Percentiles rank a stretch among this genome's conserved stretches.
phyloP scores from a whole-genome alignment of 1,140 invertebrate species.

The Dufourea novaeangliae region DNA sequence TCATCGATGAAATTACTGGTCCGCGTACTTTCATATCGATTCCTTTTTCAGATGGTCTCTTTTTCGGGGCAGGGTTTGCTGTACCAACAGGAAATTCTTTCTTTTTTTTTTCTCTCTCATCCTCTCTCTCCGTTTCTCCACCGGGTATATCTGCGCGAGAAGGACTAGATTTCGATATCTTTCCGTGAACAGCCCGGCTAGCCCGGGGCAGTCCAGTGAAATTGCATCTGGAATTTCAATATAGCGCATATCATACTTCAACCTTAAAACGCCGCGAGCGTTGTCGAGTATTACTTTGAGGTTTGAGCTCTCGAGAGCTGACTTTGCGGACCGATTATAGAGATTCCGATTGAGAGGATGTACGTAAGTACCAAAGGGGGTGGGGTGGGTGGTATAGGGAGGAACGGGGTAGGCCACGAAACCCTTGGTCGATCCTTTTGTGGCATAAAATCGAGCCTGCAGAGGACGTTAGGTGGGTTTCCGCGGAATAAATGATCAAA shows the following conservation, averaged over 20 bases:
- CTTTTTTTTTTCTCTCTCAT: not conserved
- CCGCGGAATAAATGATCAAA: conserved; percentile 62
- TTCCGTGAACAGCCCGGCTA: conserved; percentile 3
- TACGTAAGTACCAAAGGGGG: conserved; percentile 29
- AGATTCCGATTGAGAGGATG: conserved; percentile 51
- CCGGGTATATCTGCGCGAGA: not conserved
- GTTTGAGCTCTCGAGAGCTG: conserved; percentile 29
- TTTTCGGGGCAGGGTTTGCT: too few relatives aligned
- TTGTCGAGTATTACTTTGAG: conserved; percentile 66
- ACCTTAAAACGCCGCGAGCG: conserved; percentile 59
- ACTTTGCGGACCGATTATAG: conserved; percentile 64
- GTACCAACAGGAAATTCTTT: not conserved
- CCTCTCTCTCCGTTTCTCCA: not conserved
- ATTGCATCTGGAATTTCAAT: conserved; percentile 70
- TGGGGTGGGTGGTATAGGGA: too few relatives aligned
- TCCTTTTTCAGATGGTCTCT: too few relatives aligned
- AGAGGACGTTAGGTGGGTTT: conserved; percentile 52
- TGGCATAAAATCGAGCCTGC: conserved; percentile 14
- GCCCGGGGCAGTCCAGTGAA: conserved; percentile 46
- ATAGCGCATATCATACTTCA: conserved; percentile 64
- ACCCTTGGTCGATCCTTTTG: conserved; percentile 26
- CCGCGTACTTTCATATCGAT: too few relatives aligned
- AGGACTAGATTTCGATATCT: conserved; percentile 28
- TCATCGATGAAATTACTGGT: too few relatives aligned
- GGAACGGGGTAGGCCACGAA: not conserved